Base-by-base conservation (phyloP, 2,888 invertebrate species). In the Mantis religiosa region DNA sequence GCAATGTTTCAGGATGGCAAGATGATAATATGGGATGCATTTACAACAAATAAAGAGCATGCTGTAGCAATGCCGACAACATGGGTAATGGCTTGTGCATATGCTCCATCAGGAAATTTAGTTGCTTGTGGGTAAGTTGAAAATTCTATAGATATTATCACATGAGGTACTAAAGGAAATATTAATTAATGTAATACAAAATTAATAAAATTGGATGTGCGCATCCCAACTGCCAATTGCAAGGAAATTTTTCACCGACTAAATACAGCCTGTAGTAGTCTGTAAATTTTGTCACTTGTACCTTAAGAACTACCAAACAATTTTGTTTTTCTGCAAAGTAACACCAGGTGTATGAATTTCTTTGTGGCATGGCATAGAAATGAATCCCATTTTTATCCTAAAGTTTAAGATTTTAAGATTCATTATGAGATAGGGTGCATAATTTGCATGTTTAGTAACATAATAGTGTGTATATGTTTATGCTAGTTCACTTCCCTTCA, bases 1-100 rank as follows among this genome's bases (percentile, higher is more conserved):
- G 1, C 9, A 84, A 84, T 89, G 90, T 93, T 93, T 86, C 93
- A 98, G 98, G 99, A 99, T 95, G 99, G 99, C 89, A 99, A 98
- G 94, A 97, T 99, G 95, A 97, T 99, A 91, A 98, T 99, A 92
- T 99, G 99, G 99, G 99, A 99, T 95, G 99, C 98, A 91, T 99
- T 98, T 94, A 98, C 98, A 71, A 98, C 98, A 91, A 98, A 98
- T 93, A 98, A 98, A 95, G 99, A 99, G 94, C 97, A 98, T 94
- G 98, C 98, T 27, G 97, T 99, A 91, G 96, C 98, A 89, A 98
- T 98, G 98, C 98, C 98, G 90, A 98, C 98, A 90, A 99, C 98
- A 28, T 99, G 99, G 97, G 98, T 99, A 90, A 98, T 99, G 98
- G 98, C 99, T 81, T 99, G 99, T 94, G 98, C 99, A 54, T 99